These are phyloP conservation scores for Babylonia areolata DNA, from an alignment of 1,140 invertebrate species.

Conservation along the genomic window DNA sequence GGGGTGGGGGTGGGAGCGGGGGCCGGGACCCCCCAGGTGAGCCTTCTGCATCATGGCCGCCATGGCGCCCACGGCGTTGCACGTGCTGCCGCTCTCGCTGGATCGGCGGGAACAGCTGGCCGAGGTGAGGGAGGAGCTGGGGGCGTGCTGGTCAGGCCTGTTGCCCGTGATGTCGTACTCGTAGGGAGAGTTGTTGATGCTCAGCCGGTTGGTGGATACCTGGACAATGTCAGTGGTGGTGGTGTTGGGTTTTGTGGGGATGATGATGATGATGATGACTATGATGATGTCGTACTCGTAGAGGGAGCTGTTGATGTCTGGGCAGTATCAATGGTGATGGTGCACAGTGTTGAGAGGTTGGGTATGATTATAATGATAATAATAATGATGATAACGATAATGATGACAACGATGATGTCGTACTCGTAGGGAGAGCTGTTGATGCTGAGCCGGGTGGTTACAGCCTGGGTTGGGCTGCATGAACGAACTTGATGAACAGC, in stretches of 20 bases:
- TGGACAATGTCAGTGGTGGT: too few relatives aligned
- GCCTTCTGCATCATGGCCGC: constrained; percentile 77
- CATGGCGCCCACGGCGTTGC: constrained; percentile 76
- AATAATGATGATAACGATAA: too few relatives aligned
- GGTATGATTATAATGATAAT: too few relatives aligned
- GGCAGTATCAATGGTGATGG: too few relatives aligned
- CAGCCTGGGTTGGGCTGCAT: too few relatives aligned
- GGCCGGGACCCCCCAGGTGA: constrained; percentile 78
- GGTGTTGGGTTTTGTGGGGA: too few relatives aligned
- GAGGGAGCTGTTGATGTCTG: too few relatives aligned
- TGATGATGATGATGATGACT: too few relatives aligned
- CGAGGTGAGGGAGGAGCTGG: constrained; percentile 77
- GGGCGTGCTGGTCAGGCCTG: constrained; percentile 80
- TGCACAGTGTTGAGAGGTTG: too few relatives aligned
- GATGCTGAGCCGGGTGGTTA: constrained; percentile 70
- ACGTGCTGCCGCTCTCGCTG: constrained; percentile 77
- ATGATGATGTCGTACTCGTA: too few relatives aligned
- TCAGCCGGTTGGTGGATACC: constrained; percentile 58
- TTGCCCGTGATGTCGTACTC: constrained; percentile 83
- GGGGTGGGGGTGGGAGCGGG: constrained; percentile 80
- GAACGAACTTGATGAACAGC: too few relatives aligned
- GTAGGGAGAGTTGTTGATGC: constrained; percentile 74
- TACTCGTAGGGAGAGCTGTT: constrained; percentile 80
- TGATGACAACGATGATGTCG: too few relatives aligned
- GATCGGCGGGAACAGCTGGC: constrained; percentile 85